Evolutionary conservation across 2,113 vertebrate species (phyloP).

Genomic region (Danionella cerebrum): DNA sequence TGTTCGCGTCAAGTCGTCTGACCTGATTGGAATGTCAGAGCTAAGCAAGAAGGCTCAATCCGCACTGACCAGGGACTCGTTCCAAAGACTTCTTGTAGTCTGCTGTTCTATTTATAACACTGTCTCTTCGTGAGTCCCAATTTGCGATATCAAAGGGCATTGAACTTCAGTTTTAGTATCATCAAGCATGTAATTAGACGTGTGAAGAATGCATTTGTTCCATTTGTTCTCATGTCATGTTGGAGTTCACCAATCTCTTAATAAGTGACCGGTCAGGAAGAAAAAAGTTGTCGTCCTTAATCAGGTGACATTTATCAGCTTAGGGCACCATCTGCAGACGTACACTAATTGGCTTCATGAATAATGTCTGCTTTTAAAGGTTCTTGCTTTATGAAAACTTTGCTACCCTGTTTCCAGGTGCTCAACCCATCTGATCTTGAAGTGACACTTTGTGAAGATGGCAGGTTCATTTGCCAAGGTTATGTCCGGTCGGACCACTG

Average conservation of each 20-base stretch:
- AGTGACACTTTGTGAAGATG: slow-evolving; percentile 55
- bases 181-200: not conserved
- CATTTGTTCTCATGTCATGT: no score
- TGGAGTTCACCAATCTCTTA: not conserved
- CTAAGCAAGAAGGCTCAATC: slow-evolving; percentile 36
- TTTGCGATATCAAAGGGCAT: not conserved
- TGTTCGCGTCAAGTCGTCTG: slow-evolving; percentile 30
- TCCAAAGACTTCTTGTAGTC: slow-evolving; percentile 35
- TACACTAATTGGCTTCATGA: not conserved
- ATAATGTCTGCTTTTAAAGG: not conserved
- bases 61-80: slow-evolving; percentile 38
- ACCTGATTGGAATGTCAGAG: slow-evolving; percentile 58
- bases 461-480: slow-evolving; percentile 75
- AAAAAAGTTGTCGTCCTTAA: not conserved
- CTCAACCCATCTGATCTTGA: slow-evolving; percentile 21
- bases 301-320: not conserved
- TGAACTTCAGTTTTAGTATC: no score
- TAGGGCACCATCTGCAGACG: not conserved
- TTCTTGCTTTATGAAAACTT: not conserved
- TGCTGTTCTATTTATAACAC: slow-evolving; percentile 50
- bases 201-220: not conserved
- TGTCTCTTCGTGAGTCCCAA: not conserved
- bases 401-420: slow-evolving; percentile 15
- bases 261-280: not conserved
- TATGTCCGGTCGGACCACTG: slow-evolving; percentile 69